Conservation (phyloP, 2,113 vertebrate species). For the Platycercus adscitus region DNA sequence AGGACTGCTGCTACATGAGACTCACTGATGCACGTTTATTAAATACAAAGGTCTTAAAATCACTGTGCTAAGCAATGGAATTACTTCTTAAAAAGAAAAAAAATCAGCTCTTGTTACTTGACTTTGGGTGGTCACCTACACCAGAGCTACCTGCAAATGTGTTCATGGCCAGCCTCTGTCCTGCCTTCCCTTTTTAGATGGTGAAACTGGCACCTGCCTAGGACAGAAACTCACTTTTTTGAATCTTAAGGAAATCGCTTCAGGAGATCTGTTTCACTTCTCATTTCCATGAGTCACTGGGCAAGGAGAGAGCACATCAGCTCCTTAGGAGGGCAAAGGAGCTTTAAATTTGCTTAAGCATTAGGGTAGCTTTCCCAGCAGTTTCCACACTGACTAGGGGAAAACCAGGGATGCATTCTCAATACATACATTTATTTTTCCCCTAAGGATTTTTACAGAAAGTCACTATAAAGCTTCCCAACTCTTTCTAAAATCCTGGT, state of each 20-base stretch:
- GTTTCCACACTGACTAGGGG: background rate
- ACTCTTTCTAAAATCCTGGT: background rate
- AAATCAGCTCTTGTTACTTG: background rate
- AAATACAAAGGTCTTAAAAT: background rate
- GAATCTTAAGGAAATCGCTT: background rate
- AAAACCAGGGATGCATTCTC: background rate
- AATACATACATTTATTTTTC: background rate
- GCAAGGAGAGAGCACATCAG: background rate
- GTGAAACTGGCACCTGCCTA: background rate
- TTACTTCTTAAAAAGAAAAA: background rate
- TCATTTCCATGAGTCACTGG: background rate
- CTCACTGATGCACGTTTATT: background rate
- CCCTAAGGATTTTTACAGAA: background rate
- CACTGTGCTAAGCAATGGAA: fast-evolving
- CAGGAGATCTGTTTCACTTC: background rate
- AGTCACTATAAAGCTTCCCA: background rate
- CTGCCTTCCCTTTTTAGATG: background rate
- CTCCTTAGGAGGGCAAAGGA: background rate
- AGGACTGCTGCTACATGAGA: background rate
- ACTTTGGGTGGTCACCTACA: background rate
- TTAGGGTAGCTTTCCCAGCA: background rate
- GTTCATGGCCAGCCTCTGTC: background rate
- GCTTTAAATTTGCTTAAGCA: background rate
- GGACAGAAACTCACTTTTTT: background rate
- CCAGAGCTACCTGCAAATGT: background rate